A percentile compares a stretch with the other conserved stretches of the same genome.
These are phyloP conservation scores for Polylopha cassiicola DNA, from an alignment of 2,888 invertebrate genomes.

Conservation along the genomic window DNA sequence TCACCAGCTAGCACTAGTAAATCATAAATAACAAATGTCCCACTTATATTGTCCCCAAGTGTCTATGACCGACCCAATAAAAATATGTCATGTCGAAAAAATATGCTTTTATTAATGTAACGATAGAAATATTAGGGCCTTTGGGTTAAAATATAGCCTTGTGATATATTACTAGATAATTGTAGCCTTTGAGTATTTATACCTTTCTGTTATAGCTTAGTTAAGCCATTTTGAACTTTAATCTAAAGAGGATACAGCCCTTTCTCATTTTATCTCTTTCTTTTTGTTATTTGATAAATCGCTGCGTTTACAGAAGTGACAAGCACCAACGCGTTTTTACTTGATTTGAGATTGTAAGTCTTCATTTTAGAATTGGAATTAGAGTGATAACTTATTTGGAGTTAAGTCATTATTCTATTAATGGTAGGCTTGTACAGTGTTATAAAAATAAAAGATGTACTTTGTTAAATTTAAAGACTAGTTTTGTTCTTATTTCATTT, in stretches of 20 bases:
- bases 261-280: no score
- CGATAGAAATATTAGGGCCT: conserved; percentile 40
- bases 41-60: conserved; percentile 33
- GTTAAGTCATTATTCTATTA: conserved; percentile 33
- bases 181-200: conserved; percentile 29
- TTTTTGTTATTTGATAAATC: no score
- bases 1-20: conserved; percentile 30
- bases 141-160: conserved; percentile 36
- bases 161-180: conserved; percentile 36
- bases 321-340: no score
- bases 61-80: conserved; percentile 48
- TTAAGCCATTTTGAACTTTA: no score
- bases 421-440: conserved; percentile 32
- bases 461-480: conserved; percentile 28
- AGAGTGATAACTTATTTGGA: no score
- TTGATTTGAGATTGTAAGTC: conserved; percentile 24
- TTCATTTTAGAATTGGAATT: conserved; percentile 1
- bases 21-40: conserved; percentile 25
- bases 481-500: conserved; percentile 16
- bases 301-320: no score
- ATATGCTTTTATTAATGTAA: conserved; percentile 47
- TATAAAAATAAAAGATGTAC: conserved; percentile 28
- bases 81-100: conserved; percentile 47
- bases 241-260: no score
- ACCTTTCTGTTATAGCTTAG: conserved; percentile 22